phyloP scores from a whole-genome alignment of 1,140 invertebrate genomes.

The Pomacea maculata region DNA sequence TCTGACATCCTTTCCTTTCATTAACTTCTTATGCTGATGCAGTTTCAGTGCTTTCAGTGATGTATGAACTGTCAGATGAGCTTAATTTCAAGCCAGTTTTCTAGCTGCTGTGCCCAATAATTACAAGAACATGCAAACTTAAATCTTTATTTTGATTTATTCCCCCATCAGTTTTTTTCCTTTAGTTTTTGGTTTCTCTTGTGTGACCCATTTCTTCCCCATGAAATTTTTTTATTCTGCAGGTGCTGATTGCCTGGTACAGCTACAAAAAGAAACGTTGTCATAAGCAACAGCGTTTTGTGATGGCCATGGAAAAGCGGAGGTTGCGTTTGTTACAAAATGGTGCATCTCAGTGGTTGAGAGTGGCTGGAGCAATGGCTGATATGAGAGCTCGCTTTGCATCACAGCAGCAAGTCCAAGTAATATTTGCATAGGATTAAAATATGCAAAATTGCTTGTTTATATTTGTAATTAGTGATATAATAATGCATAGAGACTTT shows the following conservation, averaged over 20 bases:
- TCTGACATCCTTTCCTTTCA: not conserved
- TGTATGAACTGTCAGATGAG: too few relatives aligned
- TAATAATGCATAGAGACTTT: not conserved
- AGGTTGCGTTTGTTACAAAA: constrained; percentile 32
- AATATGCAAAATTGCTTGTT: too few relatives aligned
- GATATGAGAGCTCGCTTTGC: constrained; percentile 44
- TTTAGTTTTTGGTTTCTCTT: too few relatives aligned
- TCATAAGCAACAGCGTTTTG: constrained; percentile 40
- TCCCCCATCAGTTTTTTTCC: too few relatives aligned
- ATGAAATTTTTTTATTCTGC: not conserved
- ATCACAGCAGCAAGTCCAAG: constrained; percentile 44
- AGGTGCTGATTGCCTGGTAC: constrained; percentile 45
- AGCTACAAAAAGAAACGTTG: constrained; percentile 31
- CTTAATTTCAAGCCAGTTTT: too few relatives aligned
- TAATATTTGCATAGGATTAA: constrained; percentile 2
- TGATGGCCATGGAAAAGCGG: constrained; percentile 34
- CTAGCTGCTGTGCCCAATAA: too few relatives aligned
- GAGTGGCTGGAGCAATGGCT: constrained; percentile 42
- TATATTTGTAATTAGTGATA: not conserved
- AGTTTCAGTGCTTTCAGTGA: too few relatives aligned
- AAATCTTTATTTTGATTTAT: too few relatives aligned
- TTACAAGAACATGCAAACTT: too few relatives aligned
- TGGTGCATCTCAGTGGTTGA: constrained; percentile 48
- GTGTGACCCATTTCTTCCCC: not conserved
- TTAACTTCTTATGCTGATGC: too few relatives aligned